Base-by-base conservation (phyloP, 1,140 invertebrate species). In the Copidosoma floridanum region DNA sequence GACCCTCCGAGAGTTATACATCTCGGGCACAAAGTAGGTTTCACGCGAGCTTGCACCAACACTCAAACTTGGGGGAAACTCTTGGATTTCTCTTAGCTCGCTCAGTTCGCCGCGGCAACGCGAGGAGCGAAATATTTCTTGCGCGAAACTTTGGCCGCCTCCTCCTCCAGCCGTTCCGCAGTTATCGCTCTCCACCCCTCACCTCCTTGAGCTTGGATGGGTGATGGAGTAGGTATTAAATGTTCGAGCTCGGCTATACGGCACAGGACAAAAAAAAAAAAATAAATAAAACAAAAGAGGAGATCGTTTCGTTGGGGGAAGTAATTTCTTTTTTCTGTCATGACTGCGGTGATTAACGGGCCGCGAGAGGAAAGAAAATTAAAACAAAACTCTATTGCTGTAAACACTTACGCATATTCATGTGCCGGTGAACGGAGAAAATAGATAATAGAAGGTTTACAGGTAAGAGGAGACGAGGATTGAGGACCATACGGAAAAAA, bases 71-170 rank as follows among this genome's bases (percentile, higher is more conserved):
- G 18, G 16, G 37, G 48, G 24, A 57, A 27, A 41, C 56, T 58
- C 56, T 51, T 47, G 3, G 46, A 24, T 57, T 51, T 58, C 47
- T 38, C 27, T 41, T 20, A 23, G 27, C 21, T 53, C 50, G 26
- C 7, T 43, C 40, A n/a, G n/a, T 46, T 52, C 57, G 24, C 18
- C 6, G 50, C 21, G 29, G 6, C 6, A 6, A 32, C 29, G 29
- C 29, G 29, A n/a, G n/a, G 12, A 43, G 27, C 21, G 44, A 47
- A 61, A 61, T 54, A 61, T 48, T 61, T 61, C 58, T 60, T 53
- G 48, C 46, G 20, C 26, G 27, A 16, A 59, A 41, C 53, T 59
- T 59, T 24, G 54, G 21, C 57, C 23, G 18, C 32, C 3, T 48
- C 26, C n/a, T 24, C n/a, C 14, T 23, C 5, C 52, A 12, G 12